Conservation (phyloP, 1,140 invertebrate genomes). For the Cyclargus thomasi region DNA sequence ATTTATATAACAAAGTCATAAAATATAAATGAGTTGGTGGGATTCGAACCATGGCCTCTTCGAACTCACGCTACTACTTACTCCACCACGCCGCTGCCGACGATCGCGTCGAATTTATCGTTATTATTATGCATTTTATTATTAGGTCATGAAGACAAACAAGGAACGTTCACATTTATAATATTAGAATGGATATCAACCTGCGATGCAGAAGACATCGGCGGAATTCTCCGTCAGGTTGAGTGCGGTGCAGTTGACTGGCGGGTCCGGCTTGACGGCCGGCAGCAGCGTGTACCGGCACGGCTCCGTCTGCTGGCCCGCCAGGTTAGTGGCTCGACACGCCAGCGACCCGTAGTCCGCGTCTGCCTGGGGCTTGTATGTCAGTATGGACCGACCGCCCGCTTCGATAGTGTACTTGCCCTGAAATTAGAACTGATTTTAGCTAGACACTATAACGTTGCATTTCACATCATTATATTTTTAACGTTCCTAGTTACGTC, state of each 20-base stretch:
- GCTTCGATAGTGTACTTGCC: constrained; percentile 50
- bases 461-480: too few relatives aligned
- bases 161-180: constrained; percentile 1
- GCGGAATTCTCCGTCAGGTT: constrained; percentile 86
- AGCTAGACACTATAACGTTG: too few relatives aligned
- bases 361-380: constrained; percentile 85
- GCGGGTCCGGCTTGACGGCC: constrained; percentile 83
- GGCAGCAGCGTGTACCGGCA: constrained; percentile 83
- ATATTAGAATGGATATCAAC: constrained; percentile 36
- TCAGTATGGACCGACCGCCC: constrained; percentile 78
- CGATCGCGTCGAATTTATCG: not conserved
- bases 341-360: constrained; percentile 82
- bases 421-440: constrained; percentile 32
- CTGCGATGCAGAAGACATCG: constrained; percentile 73
- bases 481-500: too few relatives aligned
- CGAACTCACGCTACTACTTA: too few relatives aligned
- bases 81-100: too few relatives aligned
- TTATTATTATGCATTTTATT: too few relatives aligned
- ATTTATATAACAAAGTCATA: too few relatives aligned
- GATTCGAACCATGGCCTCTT: too few relatives aligned
- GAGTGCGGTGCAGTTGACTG: constrained; percentile 84
- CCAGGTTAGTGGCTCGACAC: constrained; percentile 81
- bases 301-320: constrained; percentile 80
- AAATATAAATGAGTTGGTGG: too few relatives aligned
- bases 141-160: too few relatives aligned